Percentiles rank a stretch among this genome's conserved stretches.
Evolutionary conservation across 2,888 invertebrate species (phyloP).

Genomic region (Operophtera brumata): DNA sequence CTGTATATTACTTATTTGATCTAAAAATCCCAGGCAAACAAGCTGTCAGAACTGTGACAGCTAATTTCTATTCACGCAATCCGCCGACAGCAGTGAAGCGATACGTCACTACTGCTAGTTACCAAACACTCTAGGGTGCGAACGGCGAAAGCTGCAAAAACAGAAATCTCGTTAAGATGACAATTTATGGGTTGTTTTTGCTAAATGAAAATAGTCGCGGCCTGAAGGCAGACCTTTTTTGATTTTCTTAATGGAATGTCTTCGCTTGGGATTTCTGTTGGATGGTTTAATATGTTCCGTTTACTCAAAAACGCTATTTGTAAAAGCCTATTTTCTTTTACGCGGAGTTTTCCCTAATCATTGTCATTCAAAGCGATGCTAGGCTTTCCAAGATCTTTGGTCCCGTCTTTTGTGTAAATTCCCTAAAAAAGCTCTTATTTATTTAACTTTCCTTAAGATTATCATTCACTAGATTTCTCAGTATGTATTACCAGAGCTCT

Average conservation of each 20-base stretch:
- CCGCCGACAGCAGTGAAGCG: slow-evolving; percentile 50
- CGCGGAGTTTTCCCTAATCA: slow-evolving; percentile 35
- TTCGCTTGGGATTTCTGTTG: slow-evolving; percentile 76
- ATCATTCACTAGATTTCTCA: too few relatives aligned
- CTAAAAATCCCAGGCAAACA: background rate
- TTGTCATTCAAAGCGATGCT: slow-evolving; percentile 21
- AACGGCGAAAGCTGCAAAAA: slow-evolving; percentile 77
- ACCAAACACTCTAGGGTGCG: slow-evolving; percentile 67
- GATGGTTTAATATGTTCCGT: slow-evolving; percentile 67
- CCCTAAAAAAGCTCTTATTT: background rate
- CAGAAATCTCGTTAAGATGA: slow-evolving; percentile 81
- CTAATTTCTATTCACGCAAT: slow-evolving; percentile 35
- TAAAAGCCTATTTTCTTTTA: slow-evolving; percentile 46
- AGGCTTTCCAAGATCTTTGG: background rate
- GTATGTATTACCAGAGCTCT: too few relatives aligned
- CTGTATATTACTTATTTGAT: too few relatives aligned
- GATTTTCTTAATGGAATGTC: slow-evolving; percentile 81
- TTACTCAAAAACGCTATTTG: slow-evolving; percentile 58
- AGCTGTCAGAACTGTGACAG: background rate
- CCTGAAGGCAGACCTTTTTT: slow-evolving; percentile 77
- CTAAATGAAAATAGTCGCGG: slow-evolving; percentile 80
- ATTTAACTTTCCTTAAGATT: too few relatives aligned
- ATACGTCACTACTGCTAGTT: slow-evolving; percentile 57
- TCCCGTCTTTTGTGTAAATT: slow-evolving; percentile 15
- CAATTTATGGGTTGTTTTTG: slow-evolving; percentile 81